Evolutionary conservation across 2,888 invertebrate genomes (phyloP).

Genomic region (Pterobdella sp.): DNA sequence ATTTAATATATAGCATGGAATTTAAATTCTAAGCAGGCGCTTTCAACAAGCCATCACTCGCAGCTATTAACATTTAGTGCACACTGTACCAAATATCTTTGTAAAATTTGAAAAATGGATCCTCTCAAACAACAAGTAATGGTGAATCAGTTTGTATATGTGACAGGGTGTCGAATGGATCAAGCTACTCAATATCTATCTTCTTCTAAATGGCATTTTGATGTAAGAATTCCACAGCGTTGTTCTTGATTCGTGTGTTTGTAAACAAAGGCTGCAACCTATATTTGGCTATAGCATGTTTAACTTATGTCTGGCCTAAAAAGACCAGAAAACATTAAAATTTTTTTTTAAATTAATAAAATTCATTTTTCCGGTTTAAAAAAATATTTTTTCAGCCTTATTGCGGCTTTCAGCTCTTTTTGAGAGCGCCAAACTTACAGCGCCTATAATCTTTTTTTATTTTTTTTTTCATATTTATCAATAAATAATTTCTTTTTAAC

Average conservation of each 20-base stretch:
- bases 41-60: background rate
- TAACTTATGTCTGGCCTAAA: background rate
- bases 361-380: too few relatives aligned
- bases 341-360: too few relatives aligned
- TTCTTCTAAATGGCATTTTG: slow-evolving; percentile 89
- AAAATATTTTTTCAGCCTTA: too few relatives aligned
- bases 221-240: slow-evolving; percentile 59
- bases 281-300: slow-evolving; percentile 19
- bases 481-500: slow-evolving; percentile 41
- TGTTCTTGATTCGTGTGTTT: slow-evolving; percentile 21
- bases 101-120: slow-evolving; percentile 60
- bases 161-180: slow-evolving; percentile 82
- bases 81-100: background rate
- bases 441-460: too few relatives aligned
- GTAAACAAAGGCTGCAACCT: slow-evolving; percentile 27
- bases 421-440: too few relatives aligned
- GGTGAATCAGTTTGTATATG: slow-evolving; percentile 89
- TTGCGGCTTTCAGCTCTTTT: too few relatives aligned
- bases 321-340: too few relatives aligned
- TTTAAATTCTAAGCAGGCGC: background rate
- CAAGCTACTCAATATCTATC: slow-evolving; percentile 84
- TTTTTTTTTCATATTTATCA: too few relatives aligned
- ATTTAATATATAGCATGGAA: too few relatives aligned
- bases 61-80: slow-evolving; percentile 7
- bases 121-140: slow-evolving; percentile 84